Evolutionary conservation across 2,113 vertebrate species (phyloP).

Genomic region (Chamaetylas fuelleborni): DNA sequence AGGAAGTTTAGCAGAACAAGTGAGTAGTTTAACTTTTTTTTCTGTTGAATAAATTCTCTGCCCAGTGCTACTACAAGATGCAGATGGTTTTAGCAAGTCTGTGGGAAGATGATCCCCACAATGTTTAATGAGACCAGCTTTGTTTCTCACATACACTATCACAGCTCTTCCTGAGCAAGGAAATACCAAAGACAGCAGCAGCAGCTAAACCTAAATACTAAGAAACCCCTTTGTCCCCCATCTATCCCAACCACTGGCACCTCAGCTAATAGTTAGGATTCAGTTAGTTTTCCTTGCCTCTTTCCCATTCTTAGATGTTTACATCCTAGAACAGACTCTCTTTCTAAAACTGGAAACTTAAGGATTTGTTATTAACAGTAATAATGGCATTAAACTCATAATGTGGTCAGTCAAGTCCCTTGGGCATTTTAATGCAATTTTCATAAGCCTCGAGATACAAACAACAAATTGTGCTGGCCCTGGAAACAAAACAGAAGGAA

Average conservation of each 20-base stretch:
- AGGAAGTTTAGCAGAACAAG: neutral
- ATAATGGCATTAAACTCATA: neutral
- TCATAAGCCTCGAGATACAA: neutral
- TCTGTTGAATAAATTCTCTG: neutral
- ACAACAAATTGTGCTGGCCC: neutral
- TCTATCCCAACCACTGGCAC: neutral
- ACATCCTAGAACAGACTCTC: neutral
- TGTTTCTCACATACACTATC: neutral
- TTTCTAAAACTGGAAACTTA: neutral
- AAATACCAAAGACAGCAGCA: neutral
- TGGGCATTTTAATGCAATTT: neutral
- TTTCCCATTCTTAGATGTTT: neutral
- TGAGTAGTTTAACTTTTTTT: neutral
- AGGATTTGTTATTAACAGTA: neutral
- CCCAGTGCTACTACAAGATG: neutral
- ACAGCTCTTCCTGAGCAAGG: neutral
- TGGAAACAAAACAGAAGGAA: constrained; percentile 12
- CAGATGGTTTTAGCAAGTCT: neutral
- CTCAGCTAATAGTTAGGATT: neutral
- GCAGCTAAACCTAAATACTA: neutral
- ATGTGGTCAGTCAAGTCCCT: neutral
- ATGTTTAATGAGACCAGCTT: neutral
- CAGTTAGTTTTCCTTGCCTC: neutral
- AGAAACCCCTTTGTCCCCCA: neutral
- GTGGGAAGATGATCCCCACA: neutral